These are phyloP conservation scores for Drosophila sp. DNA, from an alignment of 1,140 invertebrate genomes.

Conservation along the genomic window DNA sequence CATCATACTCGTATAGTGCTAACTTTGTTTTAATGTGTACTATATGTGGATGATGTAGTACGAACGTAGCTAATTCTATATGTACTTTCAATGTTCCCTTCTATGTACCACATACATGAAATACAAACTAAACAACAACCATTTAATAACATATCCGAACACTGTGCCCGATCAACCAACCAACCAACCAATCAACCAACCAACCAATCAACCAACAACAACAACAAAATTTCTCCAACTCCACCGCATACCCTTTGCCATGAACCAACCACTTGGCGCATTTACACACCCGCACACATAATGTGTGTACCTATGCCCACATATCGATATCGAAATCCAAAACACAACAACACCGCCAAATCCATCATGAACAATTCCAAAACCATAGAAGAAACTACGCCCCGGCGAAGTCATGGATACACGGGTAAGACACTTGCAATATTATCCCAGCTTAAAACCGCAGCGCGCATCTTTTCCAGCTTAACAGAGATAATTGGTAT, in stretches of 20 bases:
- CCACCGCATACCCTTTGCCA: conserved; percentile 52
- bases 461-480: conserved; percentile 12
- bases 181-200: conserved; percentile 26
- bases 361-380: conserved; percentile 52
- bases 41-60: conserved; percentile 19
- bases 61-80: conserved; percentile 44
- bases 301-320: conserved; percentile 55
- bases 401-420: conserved; percentile 96
- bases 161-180: conserved; percentile 27
- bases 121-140: conserved; percentile 58
- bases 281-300: conserved; percentile 66
- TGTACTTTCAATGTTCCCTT: conserved; percentile 66
- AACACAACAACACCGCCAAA: conserved; percentile 68
- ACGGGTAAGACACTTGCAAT: conserved; percentile 90
- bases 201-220: conserved; percentile 35
- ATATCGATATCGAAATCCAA: conserved; percentile 26
- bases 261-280: conserved; percentile 26
- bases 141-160: conserved; percentile 27
- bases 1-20: neutral
- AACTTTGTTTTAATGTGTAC: conserved; percentile 25
- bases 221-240: conserved; percentile 24
- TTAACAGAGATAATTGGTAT: neutral
- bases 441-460: neutral
- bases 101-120: conserved; percentile 55
- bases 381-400: conserved; percentile 91